phyloP scores from a whole-genome alignment of 1,140 invertebrate genomes.

The Tetragonula clypearis region DNA sequence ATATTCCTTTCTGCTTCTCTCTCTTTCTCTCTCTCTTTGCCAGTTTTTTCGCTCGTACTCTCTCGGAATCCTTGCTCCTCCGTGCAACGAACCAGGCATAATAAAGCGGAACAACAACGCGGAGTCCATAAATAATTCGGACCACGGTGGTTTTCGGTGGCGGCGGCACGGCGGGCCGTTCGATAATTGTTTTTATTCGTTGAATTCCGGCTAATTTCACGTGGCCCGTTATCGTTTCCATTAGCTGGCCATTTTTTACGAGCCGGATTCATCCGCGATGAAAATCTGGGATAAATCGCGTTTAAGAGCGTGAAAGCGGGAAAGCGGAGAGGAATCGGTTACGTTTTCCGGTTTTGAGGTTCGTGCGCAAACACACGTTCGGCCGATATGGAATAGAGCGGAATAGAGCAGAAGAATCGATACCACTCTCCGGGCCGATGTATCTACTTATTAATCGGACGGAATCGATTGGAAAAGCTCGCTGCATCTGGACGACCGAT shows the following conservation, averaged over 20 bases:
- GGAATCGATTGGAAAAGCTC: slow-evolving; percentile 57
- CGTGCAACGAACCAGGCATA: slow-evolving; percentile 8
- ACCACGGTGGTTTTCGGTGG: slow-evolving; percentile 4
- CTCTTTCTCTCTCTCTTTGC: no score
- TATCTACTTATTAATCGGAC: slow-evolving; percentile 64
- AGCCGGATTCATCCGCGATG: neutral
- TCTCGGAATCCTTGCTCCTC: neutral
- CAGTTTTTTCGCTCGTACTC: neutral
- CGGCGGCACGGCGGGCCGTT: neutral
- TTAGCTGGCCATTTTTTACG: slow-evolving; percentile 11
- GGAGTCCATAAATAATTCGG: slow-evolving; percentile 68
- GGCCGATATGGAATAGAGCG: neutral
- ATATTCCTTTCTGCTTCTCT: slow-evolving; percentile 40
- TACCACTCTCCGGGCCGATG: slow-evolving; percentile 6
- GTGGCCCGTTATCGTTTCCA: slow-evolving; percentile 22
- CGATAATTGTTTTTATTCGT: slow-evolving; percentile 34
- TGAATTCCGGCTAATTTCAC: slow-evolving; percentile 26
- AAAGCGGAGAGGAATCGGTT: neutral
- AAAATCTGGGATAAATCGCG: slow-evolving; percentile 10
- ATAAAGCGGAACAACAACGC: slow-evolving; percentile 44
- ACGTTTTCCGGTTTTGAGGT: neutral
- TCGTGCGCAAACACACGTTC: neutral
- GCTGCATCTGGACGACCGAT: slow-evolving; percentile 51
- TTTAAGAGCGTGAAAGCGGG: neutral
- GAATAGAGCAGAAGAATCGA: slow-evolving; percentile 13